phyloP scores from a whole-genome alignment of 1,140 invertebrate species.

The Nixonia krombeini region DNA sequence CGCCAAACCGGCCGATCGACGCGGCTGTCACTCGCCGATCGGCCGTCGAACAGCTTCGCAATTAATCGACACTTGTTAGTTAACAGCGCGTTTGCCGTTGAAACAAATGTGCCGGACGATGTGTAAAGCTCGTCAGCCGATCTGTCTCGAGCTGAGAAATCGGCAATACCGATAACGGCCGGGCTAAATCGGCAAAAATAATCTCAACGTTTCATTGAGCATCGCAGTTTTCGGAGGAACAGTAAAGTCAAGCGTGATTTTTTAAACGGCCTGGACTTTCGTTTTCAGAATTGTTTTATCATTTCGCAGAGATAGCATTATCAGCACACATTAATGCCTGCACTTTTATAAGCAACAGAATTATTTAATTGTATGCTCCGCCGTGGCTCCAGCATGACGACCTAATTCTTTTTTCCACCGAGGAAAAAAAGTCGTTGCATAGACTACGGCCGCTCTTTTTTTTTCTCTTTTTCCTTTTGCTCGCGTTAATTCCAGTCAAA shows the following conservation, averaged over 20 bases:
- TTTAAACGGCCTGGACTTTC: slow-evolving; percentile 43
- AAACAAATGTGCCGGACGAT: too few species aligned
- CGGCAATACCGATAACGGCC: slow-evolving; percentile 3
- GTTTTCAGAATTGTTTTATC: slow-evolving; percentile 64
- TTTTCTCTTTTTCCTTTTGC: background rate
- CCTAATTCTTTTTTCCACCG: slow-evolving; percentile 62
- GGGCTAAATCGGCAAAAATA: slow-evolving; percentile 22
- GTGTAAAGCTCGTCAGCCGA: too few species aligned
- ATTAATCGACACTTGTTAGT: too few species aligned
- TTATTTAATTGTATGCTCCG: slow-evolving; percentile 71
- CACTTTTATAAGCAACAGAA: slow-evolving; percentile 71
- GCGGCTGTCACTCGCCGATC: too few species aligned
- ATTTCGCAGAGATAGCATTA: slow-evolving; percentile 68
- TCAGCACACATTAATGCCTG: slow-evolving; percentile 70
- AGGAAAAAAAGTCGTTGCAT: slow-evolving; percentile 29
- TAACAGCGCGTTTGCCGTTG: too few species aligned
- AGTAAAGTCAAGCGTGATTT: slow-evolving; percentile 41
- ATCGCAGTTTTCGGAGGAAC: slow-evolving; percentile 36
- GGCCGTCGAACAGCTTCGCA: too few species aligned
- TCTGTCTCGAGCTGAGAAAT: background rate
- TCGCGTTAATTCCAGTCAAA: too few species aligned
- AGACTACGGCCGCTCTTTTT: background rate
- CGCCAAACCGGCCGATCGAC: too few species aligned
- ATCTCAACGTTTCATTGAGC: slow-evolving; percentile 28
- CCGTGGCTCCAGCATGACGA: slow-evolving; percentile 67